Conservation (phyloP, 2,888 invertebrate genomes). For the Copidosoma aretas region DNA sequence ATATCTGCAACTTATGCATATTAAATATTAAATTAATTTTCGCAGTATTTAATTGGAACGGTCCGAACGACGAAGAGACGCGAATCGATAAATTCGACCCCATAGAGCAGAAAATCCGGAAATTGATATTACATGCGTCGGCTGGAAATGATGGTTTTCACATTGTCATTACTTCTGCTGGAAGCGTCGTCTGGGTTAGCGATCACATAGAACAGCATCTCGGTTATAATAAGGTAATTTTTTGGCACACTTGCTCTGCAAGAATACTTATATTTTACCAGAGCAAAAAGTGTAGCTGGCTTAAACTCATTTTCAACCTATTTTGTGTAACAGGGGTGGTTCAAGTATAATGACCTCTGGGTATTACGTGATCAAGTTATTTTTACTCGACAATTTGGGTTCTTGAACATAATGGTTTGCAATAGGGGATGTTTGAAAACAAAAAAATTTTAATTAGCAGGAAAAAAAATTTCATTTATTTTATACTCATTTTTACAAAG, state of each 20-base stretch:
- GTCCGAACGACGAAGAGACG: background rate
- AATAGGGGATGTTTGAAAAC: too few species aligned
- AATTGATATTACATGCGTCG: background rate
- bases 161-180: slow-evolving; percentile 78
- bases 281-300: too few species aligned
- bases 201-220: slow-evolving; percentile 83
- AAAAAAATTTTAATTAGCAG: too few species aligned
- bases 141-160: slow-evolving; percentile 69
- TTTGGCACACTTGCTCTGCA: slow-evolving; percentile 7
- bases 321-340: too few species aligned
- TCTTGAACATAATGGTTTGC: too few species aligned
- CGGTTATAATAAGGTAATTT: slow-evolving; percentile 80
- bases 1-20: too few species aligned
- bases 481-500: too few species aligned
- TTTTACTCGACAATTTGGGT: too few species aligned
- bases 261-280: slow-evolving; percentile 13
- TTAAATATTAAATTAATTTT: background rate
- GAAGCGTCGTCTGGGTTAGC: slow-evolving; percentile 85
- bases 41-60: background rate
- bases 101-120: background rate
- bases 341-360: too few species aligned
- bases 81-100: background rate
- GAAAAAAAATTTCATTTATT: too few species aligned
- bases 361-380: too few species aligned
- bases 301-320: too few species aligned